Percentiles rank a stretch among this genome's conserved stretches.
These are phyloP conservation scores for Onychomys arenicola DNA, from an alignment of 2,797 vertebrate genomes.

Conservation along the genomic window DNA sequence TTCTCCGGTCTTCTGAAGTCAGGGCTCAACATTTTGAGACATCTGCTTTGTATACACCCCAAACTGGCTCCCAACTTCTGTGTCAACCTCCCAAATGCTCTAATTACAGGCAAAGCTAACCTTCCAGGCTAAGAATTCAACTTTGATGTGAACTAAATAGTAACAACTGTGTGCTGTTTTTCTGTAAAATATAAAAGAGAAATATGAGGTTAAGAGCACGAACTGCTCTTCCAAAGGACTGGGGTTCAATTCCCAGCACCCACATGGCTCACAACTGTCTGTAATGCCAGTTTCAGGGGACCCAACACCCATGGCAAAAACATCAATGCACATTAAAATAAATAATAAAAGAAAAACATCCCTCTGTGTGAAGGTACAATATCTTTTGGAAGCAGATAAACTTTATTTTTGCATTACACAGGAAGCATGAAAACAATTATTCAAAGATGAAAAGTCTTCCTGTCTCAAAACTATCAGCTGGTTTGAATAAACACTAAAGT, in stretches of 20 bases:
- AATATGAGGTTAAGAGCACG: too few relatives aligned
- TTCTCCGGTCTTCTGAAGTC: conserved; percentile 38
- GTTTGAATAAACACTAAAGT: conserved; percentile 31
- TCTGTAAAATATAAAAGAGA: background rate
- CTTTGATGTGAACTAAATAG: background rate
- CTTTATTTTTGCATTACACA: conserved; percentile 31
- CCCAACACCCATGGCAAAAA: too few relatives aligned
- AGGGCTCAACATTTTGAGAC: background rate
- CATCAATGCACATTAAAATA: too few relatives aligned
- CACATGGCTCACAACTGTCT: too few relatives aligned
- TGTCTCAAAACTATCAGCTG: background rate
- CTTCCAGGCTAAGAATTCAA: background rate
- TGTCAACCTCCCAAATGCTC: background rate
- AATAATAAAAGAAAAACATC: background rate
- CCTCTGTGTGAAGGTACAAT: conserved; percentile 25
- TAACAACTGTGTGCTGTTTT: conserved; percentile 47
- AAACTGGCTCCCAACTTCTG: background rate
- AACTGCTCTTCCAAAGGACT: too few relatives aligned
- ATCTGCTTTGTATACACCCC: too few relatives aligned
- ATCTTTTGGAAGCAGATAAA: conserved; percentile 3
- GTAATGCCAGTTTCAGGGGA: too few relatives aligned
- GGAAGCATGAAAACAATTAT: conserved; percentile 45
- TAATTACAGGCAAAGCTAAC: background rate
- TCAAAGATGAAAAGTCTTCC: conserved; percentile 26
- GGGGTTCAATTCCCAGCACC: too few relatives aligned